Percentiles rank a stretch among this genome's conserved stretches.
Evolutionary conservation across 2,797 vertebrate species (phyloP).

Genomic region (Poeciliopsis infans): DNA sequence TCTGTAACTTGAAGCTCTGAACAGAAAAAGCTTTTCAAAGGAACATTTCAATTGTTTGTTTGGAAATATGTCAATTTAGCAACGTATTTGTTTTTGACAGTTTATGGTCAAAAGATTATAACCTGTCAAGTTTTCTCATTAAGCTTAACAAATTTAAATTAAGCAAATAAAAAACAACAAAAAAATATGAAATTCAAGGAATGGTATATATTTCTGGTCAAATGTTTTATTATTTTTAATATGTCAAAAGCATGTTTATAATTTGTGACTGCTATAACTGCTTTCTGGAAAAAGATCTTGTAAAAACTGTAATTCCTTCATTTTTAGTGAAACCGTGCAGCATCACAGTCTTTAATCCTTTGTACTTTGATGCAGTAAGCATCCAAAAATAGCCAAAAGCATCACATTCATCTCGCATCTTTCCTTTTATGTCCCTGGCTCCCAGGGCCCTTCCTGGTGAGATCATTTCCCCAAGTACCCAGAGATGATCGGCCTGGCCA

Average conservation of each 20-base stretch:
- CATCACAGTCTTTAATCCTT: neutral
- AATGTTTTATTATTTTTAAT: neutral
- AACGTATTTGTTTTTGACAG: neutral
- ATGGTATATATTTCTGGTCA: neutral
- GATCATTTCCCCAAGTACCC: neutral
- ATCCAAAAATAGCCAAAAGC: neutral
- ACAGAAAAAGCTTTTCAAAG: neutral
- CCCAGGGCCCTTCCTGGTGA: neutral
- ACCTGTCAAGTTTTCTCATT: too few relatives aligned
- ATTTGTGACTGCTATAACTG: neutral
- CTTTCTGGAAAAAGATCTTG: neutral
- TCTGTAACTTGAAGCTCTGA: too few relatives aligned
- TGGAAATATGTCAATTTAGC: neutral
- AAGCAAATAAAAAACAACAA: neutral
- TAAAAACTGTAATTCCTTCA: neutral
- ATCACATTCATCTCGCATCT: neutral
- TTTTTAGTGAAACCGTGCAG: neutral
- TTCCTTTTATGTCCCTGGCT: neutral
- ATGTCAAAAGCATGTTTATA: neutral
- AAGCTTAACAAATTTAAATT: neutral
- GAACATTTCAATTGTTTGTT: neutral
- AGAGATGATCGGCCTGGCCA: neutral
- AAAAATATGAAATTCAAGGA: neutral
- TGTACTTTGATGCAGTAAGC: neutral
- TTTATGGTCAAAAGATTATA: too few relatives aligned